These are phyloP conservation scores for Abrostola triplasia DNA, from an alignment of 2,888 invertebrate genomes.

Conservation along the genomic window DNA sequence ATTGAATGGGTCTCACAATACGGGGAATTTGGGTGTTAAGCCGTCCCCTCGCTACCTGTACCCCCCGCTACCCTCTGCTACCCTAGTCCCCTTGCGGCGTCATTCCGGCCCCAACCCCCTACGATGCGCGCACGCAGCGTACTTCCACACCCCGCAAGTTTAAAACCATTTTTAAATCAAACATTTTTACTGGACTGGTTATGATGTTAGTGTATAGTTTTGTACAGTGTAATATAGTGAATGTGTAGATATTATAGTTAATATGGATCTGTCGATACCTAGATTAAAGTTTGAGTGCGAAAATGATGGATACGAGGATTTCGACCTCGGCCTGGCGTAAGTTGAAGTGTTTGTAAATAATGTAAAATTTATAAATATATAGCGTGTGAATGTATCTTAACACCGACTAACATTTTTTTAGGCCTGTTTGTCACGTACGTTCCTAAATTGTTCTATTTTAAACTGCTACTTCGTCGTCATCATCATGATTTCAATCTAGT, in stretches of 20 bases:
- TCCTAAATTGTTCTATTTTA: no score
- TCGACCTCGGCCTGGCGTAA: slow-evolving; percentile 60
- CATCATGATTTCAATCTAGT: no score
- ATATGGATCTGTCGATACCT: slow-evolving; percentile 82
- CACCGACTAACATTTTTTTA: no score
- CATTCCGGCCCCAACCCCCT: slow-evolving; percentile 73
- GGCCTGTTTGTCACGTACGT: no score
- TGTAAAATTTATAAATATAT: background rate
- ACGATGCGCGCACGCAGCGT: slow-evolving; percentile 76
- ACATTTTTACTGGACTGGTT: slow-evolving; percentile 59
- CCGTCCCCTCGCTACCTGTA: slow-evolving; percentile 78
- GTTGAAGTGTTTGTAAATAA: slow-evolving; percentile 39
- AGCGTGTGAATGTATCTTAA: background rate
- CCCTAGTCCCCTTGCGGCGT: slow-evolving; percentile 58
- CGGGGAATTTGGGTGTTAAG: slow-evolving; percentile 72
- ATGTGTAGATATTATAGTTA: slow-evolving; percentile 55
- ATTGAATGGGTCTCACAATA: slow-evolving; percentile 68
- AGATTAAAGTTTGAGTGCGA: slow-evolving; percentile 76
- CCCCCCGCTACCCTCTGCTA: slow-evolving; percentile 48
- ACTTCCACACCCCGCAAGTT: slow-evolving; percentile 39
- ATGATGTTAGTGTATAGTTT: slow-evolving; percentile 59
- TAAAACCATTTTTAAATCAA: slow-evolving; percentile 40
- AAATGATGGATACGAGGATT: slow-evolving; percentile 74
- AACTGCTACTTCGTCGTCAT: no score
- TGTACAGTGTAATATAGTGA: slow-evolving; percentile 64